phyloP scores from a whole-genome alignment of 2,888 invertebrate species.

The Deilephila porcellus region DNA sequence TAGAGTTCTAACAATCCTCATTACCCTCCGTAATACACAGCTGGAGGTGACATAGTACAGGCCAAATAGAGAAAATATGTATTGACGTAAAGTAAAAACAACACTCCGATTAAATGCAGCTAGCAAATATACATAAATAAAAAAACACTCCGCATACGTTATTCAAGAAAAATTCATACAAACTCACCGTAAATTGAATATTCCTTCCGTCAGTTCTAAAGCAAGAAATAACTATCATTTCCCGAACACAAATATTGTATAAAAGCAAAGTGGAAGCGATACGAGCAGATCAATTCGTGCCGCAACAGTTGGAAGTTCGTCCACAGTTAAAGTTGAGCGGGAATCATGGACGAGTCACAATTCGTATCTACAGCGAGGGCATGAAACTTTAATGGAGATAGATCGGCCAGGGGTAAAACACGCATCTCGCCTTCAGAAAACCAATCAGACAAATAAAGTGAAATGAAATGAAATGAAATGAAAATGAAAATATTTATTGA shows the following conservation, averaged over 20 bases:
- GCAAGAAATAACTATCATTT: not conserved
- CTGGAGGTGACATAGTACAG: too few species aligned
- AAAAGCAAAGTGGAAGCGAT: slow-evolving; percentile 5
- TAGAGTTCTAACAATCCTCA: not conserved
- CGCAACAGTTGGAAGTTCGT: slow-evolving; percentile 50
- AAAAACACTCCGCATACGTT: not conserved
- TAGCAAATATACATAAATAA: not conserved
- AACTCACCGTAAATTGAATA: not conserved
- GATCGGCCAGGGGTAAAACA: slow-evolving; percentile 53
- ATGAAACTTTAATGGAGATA: slow-evolving; percentile 67
- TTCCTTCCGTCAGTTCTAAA: not conserved
- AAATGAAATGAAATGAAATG: too few species aligned
- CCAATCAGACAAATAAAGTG: not conserved
- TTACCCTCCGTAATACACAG: too few species aligned
- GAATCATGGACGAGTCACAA: slow-evolving; percentile 53
- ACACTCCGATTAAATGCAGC: too few species aligned
- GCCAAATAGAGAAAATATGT: too few species aligned
- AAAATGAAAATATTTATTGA: too few species aligned
- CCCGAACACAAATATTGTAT: slow-evolving; percentile 16
- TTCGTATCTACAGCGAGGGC: slow-evolving; percentile 55
- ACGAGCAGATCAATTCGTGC: slow-evolving; percentile 48
- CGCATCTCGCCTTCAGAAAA: slow-evolving; percentile 24
- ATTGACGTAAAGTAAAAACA: too few species aligned
- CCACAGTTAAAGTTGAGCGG: slow-evolving; percentile 55
- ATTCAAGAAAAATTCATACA: not conserved